phyloP scores from a whole-genome alignment of 2,888 invertebrate genomes.

The Tinea trinotella region DNA sequence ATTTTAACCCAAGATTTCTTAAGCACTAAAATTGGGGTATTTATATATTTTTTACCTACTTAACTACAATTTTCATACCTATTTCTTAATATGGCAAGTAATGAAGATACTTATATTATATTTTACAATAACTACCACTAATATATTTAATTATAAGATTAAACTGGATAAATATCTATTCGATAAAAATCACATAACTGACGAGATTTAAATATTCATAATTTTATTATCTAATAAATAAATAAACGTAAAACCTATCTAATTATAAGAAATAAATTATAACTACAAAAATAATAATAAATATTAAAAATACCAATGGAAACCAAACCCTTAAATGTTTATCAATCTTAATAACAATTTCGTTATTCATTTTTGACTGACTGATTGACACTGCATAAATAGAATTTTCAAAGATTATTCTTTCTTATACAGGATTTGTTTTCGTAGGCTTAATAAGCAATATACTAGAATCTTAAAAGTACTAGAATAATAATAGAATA shows the following conservation, averaged over 20 bases:
- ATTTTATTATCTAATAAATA: conserved; percentile 8
- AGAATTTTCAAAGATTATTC: no score
- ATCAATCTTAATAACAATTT: conserved; percentile 17
- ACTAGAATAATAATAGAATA: no score
- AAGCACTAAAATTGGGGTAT: no score
- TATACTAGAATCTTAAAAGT: no score
- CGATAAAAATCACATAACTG: conserved; percentile 24
- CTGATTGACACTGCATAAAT: no score
- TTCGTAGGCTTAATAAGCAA: no score
- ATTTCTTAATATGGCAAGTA: background rate
- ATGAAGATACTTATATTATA: background rate
- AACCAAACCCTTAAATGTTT: conserved; percentile 20
- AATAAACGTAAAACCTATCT: conserved; percentile 1
- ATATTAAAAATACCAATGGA: conserved; percentile 21
- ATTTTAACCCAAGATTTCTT: no score
- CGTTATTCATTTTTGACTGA: background rate
- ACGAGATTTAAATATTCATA: conserved; percentile 20
- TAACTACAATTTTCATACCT: no score
- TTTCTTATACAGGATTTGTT: no score
- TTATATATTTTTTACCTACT: no score
- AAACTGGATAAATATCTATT: conserved; percentile 2
- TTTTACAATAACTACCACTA: no score
- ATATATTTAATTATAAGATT: background rate
- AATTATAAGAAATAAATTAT: no score
- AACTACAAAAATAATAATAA: conserved; percentile 21